Evolutionary conservation across 1,140 invertebrate genomes (phyloP).

Genomic region (Hyles euphorbiae): DNA sequence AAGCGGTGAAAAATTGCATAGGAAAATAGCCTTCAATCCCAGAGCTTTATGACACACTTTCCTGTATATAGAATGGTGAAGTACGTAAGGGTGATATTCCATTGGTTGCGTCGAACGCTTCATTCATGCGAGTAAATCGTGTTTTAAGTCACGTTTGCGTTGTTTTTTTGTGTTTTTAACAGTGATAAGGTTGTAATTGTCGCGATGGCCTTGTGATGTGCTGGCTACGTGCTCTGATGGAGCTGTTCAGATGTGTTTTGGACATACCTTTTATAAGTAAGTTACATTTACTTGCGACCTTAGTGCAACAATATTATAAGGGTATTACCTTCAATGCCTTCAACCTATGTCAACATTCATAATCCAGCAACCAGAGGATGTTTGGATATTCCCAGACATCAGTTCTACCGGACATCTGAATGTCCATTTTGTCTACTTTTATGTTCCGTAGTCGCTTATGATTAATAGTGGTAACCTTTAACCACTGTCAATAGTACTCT

Average conservation of each 20-base stretch:
- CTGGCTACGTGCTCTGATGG: constrained; percentile 15
- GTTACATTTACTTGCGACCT: not conserved
- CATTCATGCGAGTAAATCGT: constrained; percentile 5
- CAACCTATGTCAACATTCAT: no score
- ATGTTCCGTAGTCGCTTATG: no score
- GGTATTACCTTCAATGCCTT: no score
- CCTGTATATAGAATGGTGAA: not conserved
- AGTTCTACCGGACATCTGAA: no score
- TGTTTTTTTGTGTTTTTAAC: constrained; percentile 10
- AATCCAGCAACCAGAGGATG: no score
- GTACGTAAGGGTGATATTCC: constrained; percentile 12
- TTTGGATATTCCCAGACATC: no score
- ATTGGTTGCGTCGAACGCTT: not conserved
- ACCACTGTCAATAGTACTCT: no score
- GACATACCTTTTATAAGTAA: constrained; percentile 21
- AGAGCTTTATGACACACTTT: not conserved
- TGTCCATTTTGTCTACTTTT: no score
- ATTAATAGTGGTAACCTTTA: no score
- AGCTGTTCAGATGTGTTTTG: constrained; percentile 21
- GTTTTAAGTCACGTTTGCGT: constrained; percentile 4
- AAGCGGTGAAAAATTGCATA: not conserved
- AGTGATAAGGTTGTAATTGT: constrained; percentile 8
- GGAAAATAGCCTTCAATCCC: not conserved
- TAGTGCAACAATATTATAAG: no score
- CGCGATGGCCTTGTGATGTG: constrained; percentile 27